Evolutionary conservation across 2,888 invertebrate genomes (phyloP).

Genomic region (Lasioglossum figueresi): DNA sequence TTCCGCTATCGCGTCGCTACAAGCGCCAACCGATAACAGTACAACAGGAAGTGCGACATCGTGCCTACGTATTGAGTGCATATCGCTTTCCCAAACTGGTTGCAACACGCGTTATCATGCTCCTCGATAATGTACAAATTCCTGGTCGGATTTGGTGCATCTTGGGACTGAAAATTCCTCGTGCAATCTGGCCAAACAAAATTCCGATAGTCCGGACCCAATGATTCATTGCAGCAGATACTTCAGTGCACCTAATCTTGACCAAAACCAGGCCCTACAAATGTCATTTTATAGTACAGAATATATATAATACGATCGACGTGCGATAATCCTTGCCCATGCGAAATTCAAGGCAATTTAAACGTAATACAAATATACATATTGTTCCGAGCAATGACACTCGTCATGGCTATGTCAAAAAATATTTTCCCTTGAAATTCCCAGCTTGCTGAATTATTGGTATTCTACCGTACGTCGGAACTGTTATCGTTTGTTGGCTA

Average conservation of each 20-base stretch:
- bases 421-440: background rate
- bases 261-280: background rate
- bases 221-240: background rate
- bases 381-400: background rate
- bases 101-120: background rate
- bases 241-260: background rate
- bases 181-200: background rate
- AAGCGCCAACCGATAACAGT: constrained; percentile 55
- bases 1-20: constrained; percentile 32
- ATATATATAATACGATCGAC: background rate
- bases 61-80: constrained; percentile 47
- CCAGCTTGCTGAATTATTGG: background rate
- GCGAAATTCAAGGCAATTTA: background rate
- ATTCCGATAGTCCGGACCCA: background rate
- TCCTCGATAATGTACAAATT: background rate
- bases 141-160: background rate
- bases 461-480: background rate
- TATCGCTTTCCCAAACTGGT: constrained; percentile 32
- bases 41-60: constrained; percentile 56
- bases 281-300: background rate
- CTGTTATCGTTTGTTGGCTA: background rate
- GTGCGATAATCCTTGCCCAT: background rate
- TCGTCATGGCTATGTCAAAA: background rate
- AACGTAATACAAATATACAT: background rate
- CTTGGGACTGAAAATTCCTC: background rate